Evolutionary conservation across 2,888 invertebrate genomes (phyloP).

Genomic region (Harpalus rufipes): DNA sequence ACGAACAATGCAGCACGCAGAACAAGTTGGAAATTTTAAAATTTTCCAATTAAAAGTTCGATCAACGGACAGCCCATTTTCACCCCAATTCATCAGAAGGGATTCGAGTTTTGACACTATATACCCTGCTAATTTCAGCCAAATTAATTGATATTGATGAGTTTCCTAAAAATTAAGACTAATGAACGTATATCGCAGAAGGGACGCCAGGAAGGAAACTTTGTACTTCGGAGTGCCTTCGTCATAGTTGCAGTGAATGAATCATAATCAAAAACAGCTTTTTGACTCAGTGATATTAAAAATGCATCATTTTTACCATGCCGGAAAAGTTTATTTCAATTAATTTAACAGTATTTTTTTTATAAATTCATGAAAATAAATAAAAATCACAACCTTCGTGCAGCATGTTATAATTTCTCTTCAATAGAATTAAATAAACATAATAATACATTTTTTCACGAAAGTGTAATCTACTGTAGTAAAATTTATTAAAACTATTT

Average conservation of each 20-base stretch:
- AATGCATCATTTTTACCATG: conserved; percentile 22
- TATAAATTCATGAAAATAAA: neutral
- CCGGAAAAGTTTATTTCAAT: conserved; percentile 20
- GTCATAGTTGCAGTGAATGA: conserved; percentile 32
- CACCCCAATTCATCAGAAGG: conserved; percentile 55
- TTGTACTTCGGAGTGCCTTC: conserved; percentile 17
- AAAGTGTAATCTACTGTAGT: no score
- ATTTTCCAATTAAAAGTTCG: conserved; percentile 55
- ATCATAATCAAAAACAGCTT: conserved; percentile 36
- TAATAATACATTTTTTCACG: no score
- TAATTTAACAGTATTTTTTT: conserved; percentile 10
- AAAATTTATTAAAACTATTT: no score
- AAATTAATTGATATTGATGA: conserved; percentile 65
- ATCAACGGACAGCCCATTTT: conserved; percentile 55
- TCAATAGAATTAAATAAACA: no score
- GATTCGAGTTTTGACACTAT: conserved; percentile 54
- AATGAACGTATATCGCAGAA: conserved; percentile 51
- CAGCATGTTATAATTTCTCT: no score
- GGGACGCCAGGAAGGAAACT: conserved; percentile 31
- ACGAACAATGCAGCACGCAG: conserved; percentile 36
- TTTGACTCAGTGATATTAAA: conserved; percentile 22
- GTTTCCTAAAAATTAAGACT: conserved; percentile 54
- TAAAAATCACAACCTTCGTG: no score
- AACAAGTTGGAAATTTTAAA: conserved; percentile 50
- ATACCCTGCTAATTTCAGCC: conserved; percentile 56